A percentile compares a stretch with the other conserved stretches of the same genome.
phyloP scores from a whole-genome alignment of 2,888 invertebrate genomes.

The Apodemia duryi region DNA sequence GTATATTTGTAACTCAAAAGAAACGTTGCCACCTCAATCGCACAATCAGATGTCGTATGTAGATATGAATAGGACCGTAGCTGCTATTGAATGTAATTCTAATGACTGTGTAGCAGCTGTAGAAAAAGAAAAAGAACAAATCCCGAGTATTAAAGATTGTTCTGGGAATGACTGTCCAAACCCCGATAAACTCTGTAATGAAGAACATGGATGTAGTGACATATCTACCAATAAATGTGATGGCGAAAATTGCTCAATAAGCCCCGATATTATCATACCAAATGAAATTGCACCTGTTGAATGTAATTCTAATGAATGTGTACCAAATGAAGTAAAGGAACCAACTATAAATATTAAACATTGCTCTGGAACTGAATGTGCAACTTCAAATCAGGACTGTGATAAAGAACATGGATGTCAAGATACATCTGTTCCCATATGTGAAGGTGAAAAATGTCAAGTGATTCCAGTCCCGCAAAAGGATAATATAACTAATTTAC shows the following conservation, averaged over 20 bases:
- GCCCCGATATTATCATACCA: slow-evolving; percentile 13
- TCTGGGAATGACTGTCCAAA: slow-evolving; percentile 31
- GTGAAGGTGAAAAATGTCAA: slow-evolving; percentile 37
- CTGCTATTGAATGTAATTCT: slow-evolving; percentile 48
- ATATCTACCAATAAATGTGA: slow-evolving; percentile 33
- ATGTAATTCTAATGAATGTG: slow-evolving; percentile 15
- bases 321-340: background rate
- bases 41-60: slow-evolving; percentile 72
- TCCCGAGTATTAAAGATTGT: slow-evolving; percentile 23
- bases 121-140: slow-evolving; percentile 41
- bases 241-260: slow-evolving; percentile 34
- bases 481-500: slow-evolving; percentile 18
- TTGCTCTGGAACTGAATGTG: slow-evolving; percentile 26
- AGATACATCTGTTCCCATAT: slow-evolving; percentile 30
- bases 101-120: slow-evolving; percentile 48
- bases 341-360: slow-evolving; percentile 9
- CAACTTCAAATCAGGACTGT: background rate
- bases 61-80: slow-evolving; percentile 49
- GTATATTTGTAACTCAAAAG: slow-evolving; percentile 82
- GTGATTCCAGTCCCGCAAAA: slow-evolving; percentile 19
- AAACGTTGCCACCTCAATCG: slow-evolving; percentile 69
- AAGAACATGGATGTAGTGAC: slow-evolving; percentile 24
- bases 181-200: slow-evolving; percentile 18
- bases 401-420: slow-evolving; percentile 22
- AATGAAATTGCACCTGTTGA: slow-evolving; percentile 10